A percentile compares a stretch with the other conserved stretches of the same genome.
Evolutionary conservation across 1,140 invertebrate genomes (phyloP).

Genomic region (Monomorium pharaonis): DNA sequence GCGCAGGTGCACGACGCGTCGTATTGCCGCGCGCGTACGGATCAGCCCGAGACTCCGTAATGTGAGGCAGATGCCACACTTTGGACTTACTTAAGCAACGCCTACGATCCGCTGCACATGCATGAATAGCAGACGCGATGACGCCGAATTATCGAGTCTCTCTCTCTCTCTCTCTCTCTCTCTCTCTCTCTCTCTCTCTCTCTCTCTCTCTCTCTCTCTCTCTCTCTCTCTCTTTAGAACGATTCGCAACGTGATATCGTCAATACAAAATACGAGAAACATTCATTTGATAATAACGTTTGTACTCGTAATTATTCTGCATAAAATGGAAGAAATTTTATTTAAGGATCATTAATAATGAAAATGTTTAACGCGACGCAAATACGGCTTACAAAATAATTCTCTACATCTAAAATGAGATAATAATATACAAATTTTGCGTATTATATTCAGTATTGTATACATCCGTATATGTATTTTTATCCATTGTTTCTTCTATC

Average conservation of each 20-base stretch:
- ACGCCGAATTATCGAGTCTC: background rate
- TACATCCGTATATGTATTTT: background rate
- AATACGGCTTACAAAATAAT: background rate
- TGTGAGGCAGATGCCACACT: constrained; percentile 41
- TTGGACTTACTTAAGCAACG: constrained; percentile 23
- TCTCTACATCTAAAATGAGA: background rate
- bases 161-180: too few relatives aligned
- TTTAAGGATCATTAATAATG: background rate
- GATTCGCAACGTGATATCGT: background rate
- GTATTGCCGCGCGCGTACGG: constrained; percentile 1
- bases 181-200: too few relatives aligned
- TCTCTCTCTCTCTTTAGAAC: background rate
- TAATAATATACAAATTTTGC: background rate
- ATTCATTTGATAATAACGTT: background rate
- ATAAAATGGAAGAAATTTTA: background rate
- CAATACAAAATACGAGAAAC: background rate
- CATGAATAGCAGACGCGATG: background rate
- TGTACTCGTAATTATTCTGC: background rate
- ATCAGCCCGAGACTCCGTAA: constrained; percentile 30
- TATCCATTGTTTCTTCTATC: background rate
- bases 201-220: too few relatives aligned
- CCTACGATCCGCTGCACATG: constrained; percentile 11
- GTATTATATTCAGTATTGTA: background rate
- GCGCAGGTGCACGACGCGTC: constrained; percentile 68
- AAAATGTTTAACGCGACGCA: background rate